phyloP scores from a whole-genome alignment of 2,113 vertebrate species.

The Grammomys dolichurus region DNA sequence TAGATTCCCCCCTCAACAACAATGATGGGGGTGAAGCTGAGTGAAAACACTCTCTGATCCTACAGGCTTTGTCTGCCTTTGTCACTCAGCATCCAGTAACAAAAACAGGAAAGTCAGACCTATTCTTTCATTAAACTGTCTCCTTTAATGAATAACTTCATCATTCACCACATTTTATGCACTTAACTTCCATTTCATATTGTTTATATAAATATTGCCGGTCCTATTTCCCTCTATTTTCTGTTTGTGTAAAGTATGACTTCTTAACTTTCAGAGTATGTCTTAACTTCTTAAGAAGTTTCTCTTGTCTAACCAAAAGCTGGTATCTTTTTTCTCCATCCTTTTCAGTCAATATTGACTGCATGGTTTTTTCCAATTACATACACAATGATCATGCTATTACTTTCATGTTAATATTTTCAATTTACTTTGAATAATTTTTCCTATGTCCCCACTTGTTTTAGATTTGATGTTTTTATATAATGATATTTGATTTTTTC shows the following conservation, averaged over 20 bases:
- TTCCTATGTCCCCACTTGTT: background rate
- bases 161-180: background rate
- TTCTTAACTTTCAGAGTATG: background rate
- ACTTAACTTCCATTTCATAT: background rate
- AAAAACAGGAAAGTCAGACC: background rate
- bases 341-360: background rate
- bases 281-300: background rate
- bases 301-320: background rate
- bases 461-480: background rate
- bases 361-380: background rate
- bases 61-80: background rate
- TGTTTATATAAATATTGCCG: background rate
- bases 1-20: rapidly evolving
- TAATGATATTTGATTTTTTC: background rate
- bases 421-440: background rate
- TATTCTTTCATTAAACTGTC: background rate
- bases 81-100: background rate
- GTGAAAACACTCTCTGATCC: background rate
- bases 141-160: background rate
- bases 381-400: background rate
- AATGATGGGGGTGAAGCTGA: background rate
- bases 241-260: background rate
- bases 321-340: background rate
- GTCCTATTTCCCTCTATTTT: background rate
- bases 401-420: background rate